phyloP scores from a whole-genome alignment of 2,888 invertebrate genomes.

The Chelonus formosanus region DNA sequence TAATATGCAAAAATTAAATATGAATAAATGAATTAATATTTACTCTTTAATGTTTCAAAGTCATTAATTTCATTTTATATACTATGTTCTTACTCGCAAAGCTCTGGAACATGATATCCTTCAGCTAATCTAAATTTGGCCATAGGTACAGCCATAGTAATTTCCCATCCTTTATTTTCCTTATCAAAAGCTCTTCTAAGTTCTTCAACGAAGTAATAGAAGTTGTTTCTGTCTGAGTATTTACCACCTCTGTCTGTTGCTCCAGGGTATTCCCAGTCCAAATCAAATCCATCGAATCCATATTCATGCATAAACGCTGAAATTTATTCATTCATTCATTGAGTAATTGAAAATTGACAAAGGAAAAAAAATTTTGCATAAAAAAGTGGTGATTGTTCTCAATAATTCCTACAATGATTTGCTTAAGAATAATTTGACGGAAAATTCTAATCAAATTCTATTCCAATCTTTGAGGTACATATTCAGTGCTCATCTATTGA shows the following conservation, averaged over 20 bases:
- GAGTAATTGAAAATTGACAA: too few species aligned
- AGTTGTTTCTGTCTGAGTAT: constrained; percentile 84
- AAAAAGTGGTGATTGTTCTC: too few species aligned
- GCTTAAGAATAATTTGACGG: too few species aligned
- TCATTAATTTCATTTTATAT: too few species aligned
- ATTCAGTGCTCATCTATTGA: too few species aligned
- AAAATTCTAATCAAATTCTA: too few species aligned
- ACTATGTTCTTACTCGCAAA: constrained; percentile 77
- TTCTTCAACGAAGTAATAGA: constrained; percentile 84
- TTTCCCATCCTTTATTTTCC: constrained; percentile 81
- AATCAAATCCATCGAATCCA: constrained; percentile 84
- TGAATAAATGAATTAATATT: too few species aligned
- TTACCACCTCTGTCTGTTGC: constrained; percentile 87
- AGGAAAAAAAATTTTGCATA: too few species aligned
- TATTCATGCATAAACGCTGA: constrained; percentile 79
- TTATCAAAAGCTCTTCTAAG: constrained; percentile 80
- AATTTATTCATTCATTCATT: too few species aligned
- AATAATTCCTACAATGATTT: too few species aligned
- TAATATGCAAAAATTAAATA: constrained; percentile 1
- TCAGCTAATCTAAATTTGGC: constrained; percentile 88
- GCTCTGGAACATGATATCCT: constrained; percentile 89
- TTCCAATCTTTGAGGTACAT: too few species aligned
- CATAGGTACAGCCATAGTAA: constrained; percentile 89
- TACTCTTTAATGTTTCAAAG: background rate
- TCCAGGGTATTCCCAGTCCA: constrained; percentile 93